Conservation (phyloP, 1,140 invertebrate species). For the Plutomurus gul region DNA sequence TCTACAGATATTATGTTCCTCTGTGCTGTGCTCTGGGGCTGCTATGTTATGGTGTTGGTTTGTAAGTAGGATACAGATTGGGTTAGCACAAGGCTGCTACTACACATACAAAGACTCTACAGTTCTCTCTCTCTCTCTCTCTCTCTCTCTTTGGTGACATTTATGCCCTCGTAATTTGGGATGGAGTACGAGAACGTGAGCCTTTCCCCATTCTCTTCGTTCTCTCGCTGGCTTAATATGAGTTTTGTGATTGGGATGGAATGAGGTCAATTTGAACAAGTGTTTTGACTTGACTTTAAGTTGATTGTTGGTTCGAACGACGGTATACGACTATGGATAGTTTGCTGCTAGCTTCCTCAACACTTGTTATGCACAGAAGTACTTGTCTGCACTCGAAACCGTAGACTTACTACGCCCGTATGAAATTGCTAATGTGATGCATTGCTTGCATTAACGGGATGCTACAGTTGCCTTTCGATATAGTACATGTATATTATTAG, state of each 20-base stretch:
- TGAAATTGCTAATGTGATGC: too few species aligned
- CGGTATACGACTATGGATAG: too few species aligned
- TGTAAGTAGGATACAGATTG: neutral
- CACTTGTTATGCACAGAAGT: neutral
- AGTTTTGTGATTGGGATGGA: constrained; percentile 23
- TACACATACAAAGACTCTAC: neutral
- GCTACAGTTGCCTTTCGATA: too few species aligned
- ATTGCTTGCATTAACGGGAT: too few species aligned
- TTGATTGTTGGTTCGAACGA: constrained; percentile 6
- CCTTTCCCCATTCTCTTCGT: neutral
- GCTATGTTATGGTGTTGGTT: neutral
- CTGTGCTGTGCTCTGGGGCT: neutral
- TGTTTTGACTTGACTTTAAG: constrained; percentile 5
- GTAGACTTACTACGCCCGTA: too few species aligned
- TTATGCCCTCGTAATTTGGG: constrained; percentile 15
- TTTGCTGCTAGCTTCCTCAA: neutral
- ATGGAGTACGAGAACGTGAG: constrained; percentile 18
- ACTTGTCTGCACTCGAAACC: too few species aligned
- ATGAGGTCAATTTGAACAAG: constrained; percentile 27
- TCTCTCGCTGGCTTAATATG: neutral
- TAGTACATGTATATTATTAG: too few species aligned
- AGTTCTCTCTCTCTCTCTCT: neutral
- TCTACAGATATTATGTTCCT: neutral
- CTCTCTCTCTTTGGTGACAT: constrained; percentile 2
- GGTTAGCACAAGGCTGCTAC: neutral